Evolutionary conservation across 92 coral and sea anemone genomes (phyloP).

Genomic region (Actinostola sp.): DNA sequence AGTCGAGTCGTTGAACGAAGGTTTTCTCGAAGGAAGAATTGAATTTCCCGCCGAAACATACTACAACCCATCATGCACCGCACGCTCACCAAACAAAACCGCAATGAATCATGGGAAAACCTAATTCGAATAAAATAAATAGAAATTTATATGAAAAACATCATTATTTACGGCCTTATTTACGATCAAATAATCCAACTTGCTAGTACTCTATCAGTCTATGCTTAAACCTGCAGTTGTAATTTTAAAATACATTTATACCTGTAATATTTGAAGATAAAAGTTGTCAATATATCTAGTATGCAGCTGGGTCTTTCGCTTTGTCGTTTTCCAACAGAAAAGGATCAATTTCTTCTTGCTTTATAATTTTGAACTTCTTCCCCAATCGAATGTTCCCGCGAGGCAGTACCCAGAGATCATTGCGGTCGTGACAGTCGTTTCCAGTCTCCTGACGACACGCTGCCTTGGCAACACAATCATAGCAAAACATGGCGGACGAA

Average conservation of each 20-base stretch:
- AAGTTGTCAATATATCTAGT: too few relatives aligned
- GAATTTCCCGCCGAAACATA: constrained; percentile 86
- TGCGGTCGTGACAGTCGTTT: constrained; percentile 5
- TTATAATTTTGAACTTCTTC: background rate
- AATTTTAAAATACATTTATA: too few relatives aligned
- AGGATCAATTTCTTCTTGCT: background rate
- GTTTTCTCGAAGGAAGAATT: constrained; percentile 33
- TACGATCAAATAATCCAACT: too few relatives aligned
- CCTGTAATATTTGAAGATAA: too few relatives aligned
- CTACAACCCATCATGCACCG: constrained; percentile 43
- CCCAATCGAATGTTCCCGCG: constrained; percentile 28
- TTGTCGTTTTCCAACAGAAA: background rate
- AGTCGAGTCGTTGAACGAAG: constrained; percentile 11
- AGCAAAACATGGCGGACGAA: constrained; percentile 80
- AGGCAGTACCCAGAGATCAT: constrained; percentile 16
- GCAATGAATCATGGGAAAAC: constrained; percentile 16
- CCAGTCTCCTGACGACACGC: constrained; percentile 25
- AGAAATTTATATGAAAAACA: background rate
- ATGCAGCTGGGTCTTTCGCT: too few relatives aligned
- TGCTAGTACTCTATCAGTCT: too few relatives aligned
- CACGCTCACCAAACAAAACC: background rate
- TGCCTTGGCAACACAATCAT: constrained; percentile 41
- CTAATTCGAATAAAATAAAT: background rate
- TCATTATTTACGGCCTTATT: background rate
- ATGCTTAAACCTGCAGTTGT: too few relatives aligned